Base-by-base conservation (phyloP, 1,140 invertebrate genomes). In the Apis cerana region DNA sequence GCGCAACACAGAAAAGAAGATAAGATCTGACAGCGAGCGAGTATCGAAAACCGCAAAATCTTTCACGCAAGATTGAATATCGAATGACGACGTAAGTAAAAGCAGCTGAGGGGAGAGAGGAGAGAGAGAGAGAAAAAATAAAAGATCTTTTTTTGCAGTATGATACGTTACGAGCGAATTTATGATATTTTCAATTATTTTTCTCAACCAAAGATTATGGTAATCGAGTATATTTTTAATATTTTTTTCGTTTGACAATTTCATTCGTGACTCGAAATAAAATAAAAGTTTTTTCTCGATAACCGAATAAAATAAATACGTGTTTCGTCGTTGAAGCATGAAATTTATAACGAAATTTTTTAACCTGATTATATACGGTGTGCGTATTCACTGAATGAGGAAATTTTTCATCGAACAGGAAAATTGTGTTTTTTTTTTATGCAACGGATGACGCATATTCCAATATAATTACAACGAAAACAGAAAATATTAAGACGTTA, bases 11-110 rank as follows among this genome's bases (percentile, higher is more conserved):
- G 69, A 74, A 50, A 61, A 71, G 62, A 23, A 58, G 71, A 75
- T 50, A 27, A 52, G 77, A 80, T 54, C 33, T 23, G 54, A 68
- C 68, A 27, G 62, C 48, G 62, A 11, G 3, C 27, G 23, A 83
- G 10, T 11, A 56, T 75, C 48, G 12, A 75, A 76, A 75, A 85
- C 59, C 80, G 75, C 80, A 86, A 61, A 64, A 75, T 78, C 76
- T 82, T 85, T 86, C 58, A 85, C 70, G 82, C 68, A 33, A 72
- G 61, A 48, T 85, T 81, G 75, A 74, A 85, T 82, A 85, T 86
- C 72, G 59, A 58, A 9, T 62, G 62, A 85, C 56, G 65, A 81
- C 23, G 64, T 81, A 80, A 74, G 69, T 80, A 81, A 68, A 81
- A 75, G 80, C 80, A 17, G 43, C 0, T 15, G 15, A 21, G 13